These are phyloP conservation scores for Rhogogaster chlorosoma DNA, from an alignment of 2,888 invertebrate genomes.

Conservation along the genomic window DNA sequence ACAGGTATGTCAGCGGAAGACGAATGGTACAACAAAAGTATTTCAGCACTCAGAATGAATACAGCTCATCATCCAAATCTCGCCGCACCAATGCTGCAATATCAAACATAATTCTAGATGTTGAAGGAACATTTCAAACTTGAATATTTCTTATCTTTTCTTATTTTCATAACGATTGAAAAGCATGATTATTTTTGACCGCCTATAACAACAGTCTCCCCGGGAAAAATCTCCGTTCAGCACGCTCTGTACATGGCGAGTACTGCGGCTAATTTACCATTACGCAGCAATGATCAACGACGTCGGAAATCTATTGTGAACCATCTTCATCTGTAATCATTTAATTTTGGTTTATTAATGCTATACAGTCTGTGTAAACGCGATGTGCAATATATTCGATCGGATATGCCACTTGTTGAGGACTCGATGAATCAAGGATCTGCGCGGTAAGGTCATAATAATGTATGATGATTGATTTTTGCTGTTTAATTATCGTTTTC, in stretches of 20 bases:
- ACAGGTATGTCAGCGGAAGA: conserved; percentile 95
- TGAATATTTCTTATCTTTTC: background rate
- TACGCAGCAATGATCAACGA: background rate
- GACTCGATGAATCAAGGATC: conserved; percentile 20
- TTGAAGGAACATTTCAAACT: conserved; percentile 46
- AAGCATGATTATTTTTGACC: conserved; percentile 51
- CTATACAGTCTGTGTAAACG: conserved; percentile 1
- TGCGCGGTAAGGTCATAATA: background rate
- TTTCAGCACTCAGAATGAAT: conserved; percentile 98
- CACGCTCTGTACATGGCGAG: background rate
- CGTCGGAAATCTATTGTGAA: background rate
- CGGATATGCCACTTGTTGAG: conserved; percentile 14
- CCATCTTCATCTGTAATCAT: background rate
- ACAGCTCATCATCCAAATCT: conserved; percentile 96
- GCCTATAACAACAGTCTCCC: conserved; percentile 33
- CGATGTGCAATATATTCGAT: conserved; percentile 27
- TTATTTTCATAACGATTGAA: background rate
- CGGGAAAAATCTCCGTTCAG: background rate
- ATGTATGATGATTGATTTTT: background rate
- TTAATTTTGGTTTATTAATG: background rate
- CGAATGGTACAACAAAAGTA: conserved; percentile 99
- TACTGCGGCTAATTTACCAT: background rate
- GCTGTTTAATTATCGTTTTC: background rate
- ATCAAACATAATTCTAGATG: conserved; percentile 92
- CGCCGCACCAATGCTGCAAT: conserved; percentile 97